Evolutionary conservation across 2,888 invertebrate species (phyloP), one percentile per base, ranked within the genome.

Genomic region (Tenthredo scrophulariae): DNA sequence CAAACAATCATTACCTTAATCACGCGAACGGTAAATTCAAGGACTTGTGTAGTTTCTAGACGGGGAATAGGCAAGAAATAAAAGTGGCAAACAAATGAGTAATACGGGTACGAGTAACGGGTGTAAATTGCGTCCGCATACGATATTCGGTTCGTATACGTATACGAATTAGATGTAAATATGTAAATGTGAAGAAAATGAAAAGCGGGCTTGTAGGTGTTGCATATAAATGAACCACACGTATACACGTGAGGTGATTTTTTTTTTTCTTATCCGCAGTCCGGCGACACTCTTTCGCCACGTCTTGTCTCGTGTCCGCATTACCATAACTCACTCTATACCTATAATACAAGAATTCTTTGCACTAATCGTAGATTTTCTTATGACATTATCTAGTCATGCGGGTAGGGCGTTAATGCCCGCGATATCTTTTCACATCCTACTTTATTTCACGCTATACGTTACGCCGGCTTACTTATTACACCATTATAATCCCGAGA

Each of bases 331-430:
- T 74, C 72, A 74, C 13, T 7, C 9, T 33, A 77, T 77, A 33
- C 77, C 13, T 26, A 22, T 29, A 33, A 29, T 26, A 10, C 22
- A 50, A 29, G 50, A 54, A 74, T 74, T 74, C 74, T n/a, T 40
- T 54, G 77, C 50, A 50, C 77, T 50, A 54, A 77, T 77, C 26
- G 54, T 77, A 77, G 54, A 77, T 77, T 77, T 77, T 77, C 77
- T 54, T 77, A 77, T 77, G 77, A 77, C 77, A 77, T 54, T 77
- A 77, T 77, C 29, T 4, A 15, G 72, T 43, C 43, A 43, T 74
- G 72, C 72, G 72, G 33, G 50, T 50, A 40, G 46, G 50, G 29
- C 50, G 50, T 54, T 77, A 77, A 77, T 50, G 77, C 50, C 13
- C 54, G n/a, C n/a, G 50, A 54, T 33, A 77, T 77, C 29, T 54